A percentile compares a stretch with the other conserved stretches of the same genome.
Evolutionary conservation across 2,113 vertebrate species (phyloP).

Genomic region (Tricholaema leucomelas): DNA sequence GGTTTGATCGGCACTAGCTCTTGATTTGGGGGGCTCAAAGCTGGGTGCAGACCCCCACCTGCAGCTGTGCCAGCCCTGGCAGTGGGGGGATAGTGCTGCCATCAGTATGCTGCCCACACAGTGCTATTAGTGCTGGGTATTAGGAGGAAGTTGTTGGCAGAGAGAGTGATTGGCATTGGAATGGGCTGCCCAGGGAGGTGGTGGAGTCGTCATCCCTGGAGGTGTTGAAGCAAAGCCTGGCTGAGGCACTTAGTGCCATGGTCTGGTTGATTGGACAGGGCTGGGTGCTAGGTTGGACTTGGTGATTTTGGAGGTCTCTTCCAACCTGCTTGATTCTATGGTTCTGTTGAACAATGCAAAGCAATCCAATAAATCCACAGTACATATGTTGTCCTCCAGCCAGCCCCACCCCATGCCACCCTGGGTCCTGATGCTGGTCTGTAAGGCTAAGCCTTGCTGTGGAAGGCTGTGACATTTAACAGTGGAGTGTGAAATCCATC

Average conservation of each 20-base stretch:
- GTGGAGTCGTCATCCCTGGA: no score
- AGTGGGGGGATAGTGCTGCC: not conserved
- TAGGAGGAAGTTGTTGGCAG: no score
- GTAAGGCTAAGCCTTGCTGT: slow-evolving; percentile 11
- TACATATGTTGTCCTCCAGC: not conserved
- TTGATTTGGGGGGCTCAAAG: not conserved
- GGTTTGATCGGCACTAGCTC: not conserved
- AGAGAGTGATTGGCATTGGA: no score
- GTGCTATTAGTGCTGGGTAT: no score
- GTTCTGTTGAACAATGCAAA: not conserved
- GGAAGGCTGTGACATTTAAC: slow-evolving; percentile 39
- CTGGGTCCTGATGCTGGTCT: not conserved
- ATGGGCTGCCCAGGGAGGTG: no score
- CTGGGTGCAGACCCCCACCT: not conserved
- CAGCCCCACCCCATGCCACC: not conserved
- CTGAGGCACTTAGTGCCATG: no score
- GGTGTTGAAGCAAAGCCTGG: no score
- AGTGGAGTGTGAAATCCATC: slow-evolving; percentile 22
- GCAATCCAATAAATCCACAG: not conserved
- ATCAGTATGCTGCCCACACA: fast-evolving
- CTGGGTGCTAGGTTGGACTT: no score
- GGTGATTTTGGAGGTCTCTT: no score
- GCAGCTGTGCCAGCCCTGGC: not conserved
- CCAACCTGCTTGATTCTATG: no score
- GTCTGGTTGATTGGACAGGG: no score